Evolutionary conservation across 1,140 invertebrate genomes (phyloP).

Genomic region (Ostrea denselamellosa): DNA sequence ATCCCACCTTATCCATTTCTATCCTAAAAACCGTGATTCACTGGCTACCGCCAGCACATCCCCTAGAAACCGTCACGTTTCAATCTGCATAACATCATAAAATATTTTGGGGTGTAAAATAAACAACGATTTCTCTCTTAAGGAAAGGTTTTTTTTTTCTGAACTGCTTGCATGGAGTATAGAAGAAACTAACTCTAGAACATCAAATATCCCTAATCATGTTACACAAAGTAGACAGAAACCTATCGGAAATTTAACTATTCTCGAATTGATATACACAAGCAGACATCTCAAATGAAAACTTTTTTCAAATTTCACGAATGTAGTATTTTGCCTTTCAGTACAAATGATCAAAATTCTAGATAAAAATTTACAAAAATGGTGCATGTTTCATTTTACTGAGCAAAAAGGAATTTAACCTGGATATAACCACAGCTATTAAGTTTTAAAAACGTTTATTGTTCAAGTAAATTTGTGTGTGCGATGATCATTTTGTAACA

Average conservation of each 20-base stretch:
- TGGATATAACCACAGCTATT: background rate
- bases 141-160: too few relatives aligned
- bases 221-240: background rate
- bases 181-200: too few relatives aligned
- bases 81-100: too few relatives aligned
- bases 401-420: conserved; percentile 8
- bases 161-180: too few relatives aligned
- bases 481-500: conserved; percentile 1
- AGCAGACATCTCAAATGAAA: background rate
- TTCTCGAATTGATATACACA: background rate
- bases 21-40: too few relatives aligned
- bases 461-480: background rate
- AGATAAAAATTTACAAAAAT: conserved; percentile 18
- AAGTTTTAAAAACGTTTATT: background rate
- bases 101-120: too few relatives aligned
- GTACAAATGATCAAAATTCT: conserved; percentile 26
- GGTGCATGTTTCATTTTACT: conserved; percentile 26
- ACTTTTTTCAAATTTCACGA: background rate
- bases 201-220: too few relatives aligned
- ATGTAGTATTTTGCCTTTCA: background rate
- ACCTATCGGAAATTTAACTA: too few relatives aligned
- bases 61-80: too few relatives aligned
- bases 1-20: too few relatives aligned
- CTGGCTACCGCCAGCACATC: too few relatives aligned
- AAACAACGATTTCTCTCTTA: too few relatives aligned